Percentiles rank a stretch among this genome's conserved stretches.
Evolutionary conservation across 2,113 vertebrate genomes (phyloP).

Genomic region (Turdus rufiventris): DNA sequence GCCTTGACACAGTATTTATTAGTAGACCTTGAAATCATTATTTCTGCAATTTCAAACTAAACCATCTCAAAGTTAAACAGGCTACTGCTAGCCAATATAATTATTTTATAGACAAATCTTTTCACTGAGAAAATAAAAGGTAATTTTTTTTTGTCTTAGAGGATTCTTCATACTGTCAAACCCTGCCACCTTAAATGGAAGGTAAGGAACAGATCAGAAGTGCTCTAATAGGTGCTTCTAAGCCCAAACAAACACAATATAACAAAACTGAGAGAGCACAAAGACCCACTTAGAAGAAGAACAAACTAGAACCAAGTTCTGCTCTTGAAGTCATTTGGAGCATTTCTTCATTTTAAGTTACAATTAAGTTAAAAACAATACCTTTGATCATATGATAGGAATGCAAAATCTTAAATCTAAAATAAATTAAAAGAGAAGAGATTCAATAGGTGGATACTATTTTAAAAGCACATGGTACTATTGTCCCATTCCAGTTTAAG

Average conservation of each 20-base stretch:
- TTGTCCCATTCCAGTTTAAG: neutral
- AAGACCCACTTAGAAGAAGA: neutral
- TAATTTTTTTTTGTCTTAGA: neutral
- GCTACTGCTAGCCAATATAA: neutral
- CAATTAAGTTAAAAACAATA: neutral
- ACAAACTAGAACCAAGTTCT: neutral
- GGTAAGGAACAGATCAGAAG: neutral
- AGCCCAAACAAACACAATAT: neutral
- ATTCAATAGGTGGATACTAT: neutral
- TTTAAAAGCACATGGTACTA: neutral
- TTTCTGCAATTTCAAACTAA: neutral
- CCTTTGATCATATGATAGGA: neutral
- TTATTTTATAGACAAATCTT: neutral
- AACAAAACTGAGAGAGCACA: neutral
- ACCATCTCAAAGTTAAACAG: neutral
- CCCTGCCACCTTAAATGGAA: neutral
- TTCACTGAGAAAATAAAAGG: neutral
- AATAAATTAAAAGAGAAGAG: neutral
- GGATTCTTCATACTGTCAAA: neutral
- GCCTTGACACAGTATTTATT: neutral
- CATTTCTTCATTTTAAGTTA: neutral
- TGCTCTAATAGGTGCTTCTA: neutral
- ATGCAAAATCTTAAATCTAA: neutral
- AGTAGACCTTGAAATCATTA: neutral
- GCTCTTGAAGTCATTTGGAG: neutral